phyloP scores from a whole-genome alignment of 2,888 invertebrate species.

The Drosophila limbata region DNA sequence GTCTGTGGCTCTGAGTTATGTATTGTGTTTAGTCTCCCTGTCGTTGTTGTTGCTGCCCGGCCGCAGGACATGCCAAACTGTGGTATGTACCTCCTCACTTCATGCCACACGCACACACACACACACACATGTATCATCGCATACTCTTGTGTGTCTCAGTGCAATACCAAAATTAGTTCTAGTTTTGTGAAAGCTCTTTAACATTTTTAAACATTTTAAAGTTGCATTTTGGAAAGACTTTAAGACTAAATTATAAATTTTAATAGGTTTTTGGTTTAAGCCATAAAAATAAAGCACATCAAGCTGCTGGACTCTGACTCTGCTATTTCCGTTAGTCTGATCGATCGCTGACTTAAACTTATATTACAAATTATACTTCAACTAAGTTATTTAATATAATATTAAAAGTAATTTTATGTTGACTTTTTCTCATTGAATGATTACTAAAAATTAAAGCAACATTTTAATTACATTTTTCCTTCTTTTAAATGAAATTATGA shows the following conservation, averaged over 20 bases:
- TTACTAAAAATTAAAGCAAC: too few species aligned
- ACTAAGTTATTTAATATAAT: too few species aligned
- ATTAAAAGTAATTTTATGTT: too few species aligned
- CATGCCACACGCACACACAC: constrained; percentile 11
- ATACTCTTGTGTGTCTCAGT: constrained; percentile 15
- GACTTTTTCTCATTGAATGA: too few species aligned
- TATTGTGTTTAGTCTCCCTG: constrained; percentile 33
- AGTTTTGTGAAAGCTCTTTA: constrained; percentile 14
- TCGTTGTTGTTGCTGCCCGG: constrained; percentile 17
- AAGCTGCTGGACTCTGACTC: too few species aligned
- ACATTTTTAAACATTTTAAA: constrained; percentile 2
- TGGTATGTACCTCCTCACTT: constrained; percentile 29
- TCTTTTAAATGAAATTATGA: not conserved
- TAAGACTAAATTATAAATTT: too few species aligned
- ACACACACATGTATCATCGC: constrained; percentile 2
- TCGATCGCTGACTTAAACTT: too few species aligned
- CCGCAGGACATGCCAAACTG: constrained; percentile 59
- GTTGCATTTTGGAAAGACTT: not conserved
- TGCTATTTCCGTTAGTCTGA: too few species aligned
- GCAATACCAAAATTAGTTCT: not conserved
- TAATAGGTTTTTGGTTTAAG: too few species aligned
- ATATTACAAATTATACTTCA: too few species aligned
- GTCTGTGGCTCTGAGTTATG: constrained; percentile 55
- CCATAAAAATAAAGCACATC: too few species aligned
- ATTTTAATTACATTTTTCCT: not conserved